phyloP scores from a whole-genome alignment of 2,888 invertebrate species.

The Alsophila aescularia region DNA sequence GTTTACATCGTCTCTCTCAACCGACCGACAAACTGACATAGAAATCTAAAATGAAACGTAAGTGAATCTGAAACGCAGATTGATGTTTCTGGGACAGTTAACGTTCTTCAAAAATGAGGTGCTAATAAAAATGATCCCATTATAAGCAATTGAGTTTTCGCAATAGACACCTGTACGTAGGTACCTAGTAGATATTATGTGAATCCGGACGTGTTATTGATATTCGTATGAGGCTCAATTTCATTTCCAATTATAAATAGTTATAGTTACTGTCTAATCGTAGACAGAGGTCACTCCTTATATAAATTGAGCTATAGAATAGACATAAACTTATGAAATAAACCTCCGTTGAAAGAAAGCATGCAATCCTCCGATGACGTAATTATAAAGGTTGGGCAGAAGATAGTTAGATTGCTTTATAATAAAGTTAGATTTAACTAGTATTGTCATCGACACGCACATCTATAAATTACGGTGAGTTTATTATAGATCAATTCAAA shows the following conservation, averaged over 20 bases:
- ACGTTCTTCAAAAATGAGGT: not conserved
- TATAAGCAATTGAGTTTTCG: not conserved
- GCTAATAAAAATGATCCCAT: not conserved
- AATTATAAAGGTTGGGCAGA: constrained; percentile 22
- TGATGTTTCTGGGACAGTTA: not conserved
- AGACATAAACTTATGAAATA: constrained; percentile 14
- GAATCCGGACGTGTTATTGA: too few relatives aligned
- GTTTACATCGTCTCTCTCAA: not conserved
- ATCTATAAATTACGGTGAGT: constrained; percentile 15
- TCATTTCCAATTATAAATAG: not conserved
- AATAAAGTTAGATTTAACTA: constrained; percentile 12
- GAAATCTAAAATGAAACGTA: not conserved
- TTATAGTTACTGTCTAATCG: not conserved
- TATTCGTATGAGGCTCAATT: not conserved
- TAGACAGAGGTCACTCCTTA: not conserved
- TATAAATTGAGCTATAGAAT: not conserved
- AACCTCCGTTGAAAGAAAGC: not conserved
- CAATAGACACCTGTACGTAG: not conserved
- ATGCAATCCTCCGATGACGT: constrained; percentile 18
- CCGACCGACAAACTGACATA: constrained; percentile 8
- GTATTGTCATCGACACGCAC: constrained; percentile 20
- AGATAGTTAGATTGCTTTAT: constrained; percentile 2
- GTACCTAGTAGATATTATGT: not conserved
- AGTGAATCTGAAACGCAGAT: not conserved
- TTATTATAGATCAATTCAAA: constrained; percentile 12